Conservation (phyloP, 2,888 invertebrate genomes). For the Sinohyriopsis cumingii region DNA sequence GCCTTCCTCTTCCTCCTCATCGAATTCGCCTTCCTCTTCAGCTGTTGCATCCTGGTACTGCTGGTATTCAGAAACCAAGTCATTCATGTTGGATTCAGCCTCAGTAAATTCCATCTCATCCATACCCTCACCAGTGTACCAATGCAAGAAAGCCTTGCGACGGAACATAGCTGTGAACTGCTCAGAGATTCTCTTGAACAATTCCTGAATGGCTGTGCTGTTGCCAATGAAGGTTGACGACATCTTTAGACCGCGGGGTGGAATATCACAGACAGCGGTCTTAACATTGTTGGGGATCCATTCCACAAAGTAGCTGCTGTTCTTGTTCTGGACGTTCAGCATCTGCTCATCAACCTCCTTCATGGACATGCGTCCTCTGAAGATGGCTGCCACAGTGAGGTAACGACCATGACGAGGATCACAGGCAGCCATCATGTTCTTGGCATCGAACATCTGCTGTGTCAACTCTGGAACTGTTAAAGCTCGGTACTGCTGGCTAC, state of each 20-base stretch:
- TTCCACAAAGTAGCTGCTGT: conserved; percentile 87
- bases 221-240: conserved; percentile 74
- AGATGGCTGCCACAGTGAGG: conserved; percentile 87
- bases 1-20: conserved; percentile 22
- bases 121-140: conserved; percentile 98
- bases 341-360: conserved; percentile 92
- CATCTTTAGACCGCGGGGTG: conserved; percentile 89
- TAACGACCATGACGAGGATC: conserved; percentile 93
- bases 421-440: conserved; percentile 98
- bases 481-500: conserved; percentile 81
- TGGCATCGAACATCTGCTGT: conserved; percentile 90
- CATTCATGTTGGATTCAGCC: conserved; percentile 94
- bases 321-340: conserved; percentile 96
- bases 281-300: conserved; percentile 97
- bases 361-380: conserved; percentile 94
- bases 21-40: conserved; percentile 37
- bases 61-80: conserved; percentile 71
- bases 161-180: conserved; percentile 91
- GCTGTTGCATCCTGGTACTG: conserved; percentile 67
- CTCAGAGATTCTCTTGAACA: conserved; percentile 66
- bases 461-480: conserved; percentile 83
- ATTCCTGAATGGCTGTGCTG: conserved; percentile 68
- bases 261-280: conserved; percentile 92
- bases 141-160: conserved; percentile 96
- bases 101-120: conserved; percentile 96